Conservation (phyloP, 2,113 vertebrate species). For the Anoura caudifer region DNA sequence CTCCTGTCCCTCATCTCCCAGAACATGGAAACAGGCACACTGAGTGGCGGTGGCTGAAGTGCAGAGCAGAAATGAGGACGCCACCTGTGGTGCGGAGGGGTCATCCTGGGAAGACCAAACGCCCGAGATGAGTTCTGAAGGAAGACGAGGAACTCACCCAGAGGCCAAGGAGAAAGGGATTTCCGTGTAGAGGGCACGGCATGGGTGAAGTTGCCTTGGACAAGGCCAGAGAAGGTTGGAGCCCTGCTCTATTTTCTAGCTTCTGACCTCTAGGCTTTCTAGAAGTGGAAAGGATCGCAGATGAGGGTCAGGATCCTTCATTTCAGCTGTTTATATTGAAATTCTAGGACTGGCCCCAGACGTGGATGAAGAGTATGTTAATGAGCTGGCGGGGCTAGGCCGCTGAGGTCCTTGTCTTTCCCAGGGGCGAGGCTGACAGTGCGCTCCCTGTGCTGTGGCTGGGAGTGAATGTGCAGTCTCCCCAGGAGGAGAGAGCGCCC, state of each 20-base stretch:
- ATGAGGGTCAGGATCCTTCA: not conserved
- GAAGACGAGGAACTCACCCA: not conserved
- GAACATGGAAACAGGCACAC: fast-evolving
- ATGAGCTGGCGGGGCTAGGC: not conserved
- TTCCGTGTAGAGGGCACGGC: not conserved
- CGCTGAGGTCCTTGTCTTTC: not conserved
- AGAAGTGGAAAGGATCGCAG: not conserved
- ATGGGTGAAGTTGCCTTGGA: not conserved
- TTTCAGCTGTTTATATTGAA: not conserved
- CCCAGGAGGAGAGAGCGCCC: not conserved
- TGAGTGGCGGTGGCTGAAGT: fast-evolving
- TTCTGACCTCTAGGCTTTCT: not conserved
- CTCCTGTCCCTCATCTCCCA: fast-evolving
- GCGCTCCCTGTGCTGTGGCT: not conserved
- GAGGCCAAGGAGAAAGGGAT: not conserved
- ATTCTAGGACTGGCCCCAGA: not conserved
- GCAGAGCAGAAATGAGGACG: fast-evolving
- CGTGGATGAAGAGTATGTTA: not conserved
- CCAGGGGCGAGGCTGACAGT: not conserved
- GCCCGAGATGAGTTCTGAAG: not conserved
- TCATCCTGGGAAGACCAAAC: fast-evolving
- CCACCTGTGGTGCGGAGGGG: fast-evolving
- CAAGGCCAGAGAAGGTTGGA: not conserved
- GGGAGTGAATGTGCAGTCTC: too few species aligned
- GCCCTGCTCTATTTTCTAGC: not conserved